Conservation (phyloP, 2,113 vertebrate genomes). For the Ophiodon elongatus region DNA sequence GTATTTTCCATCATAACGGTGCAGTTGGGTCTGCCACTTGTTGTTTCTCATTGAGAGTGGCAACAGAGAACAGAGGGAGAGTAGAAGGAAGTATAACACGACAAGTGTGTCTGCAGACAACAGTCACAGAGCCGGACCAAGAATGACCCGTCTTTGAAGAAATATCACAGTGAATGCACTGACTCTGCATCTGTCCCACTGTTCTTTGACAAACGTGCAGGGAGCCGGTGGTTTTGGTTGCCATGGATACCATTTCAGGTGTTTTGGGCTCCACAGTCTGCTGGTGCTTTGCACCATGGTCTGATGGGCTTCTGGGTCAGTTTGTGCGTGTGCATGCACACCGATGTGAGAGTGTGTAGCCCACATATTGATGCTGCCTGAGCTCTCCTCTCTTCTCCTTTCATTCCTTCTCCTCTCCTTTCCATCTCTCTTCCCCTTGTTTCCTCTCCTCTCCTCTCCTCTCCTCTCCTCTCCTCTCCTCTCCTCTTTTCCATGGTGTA, state of each 20-base stretch:
- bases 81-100: background rate
- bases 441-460: background rate
- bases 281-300: slow-evolving; percentile 29
- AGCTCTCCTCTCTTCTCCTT: background rate
- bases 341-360: slow-evolving; percentile 14
- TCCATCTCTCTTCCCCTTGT: background rate
- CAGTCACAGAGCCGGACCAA: background rate
- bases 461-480: background rate
- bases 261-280: slow-evolving; percentile 51
- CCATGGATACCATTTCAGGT: slow-evolving; percentile 71
- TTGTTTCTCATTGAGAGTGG: background rate
- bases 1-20: background rate
- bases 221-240: slow-evolving; percentile 59
- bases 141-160: slow-evolving; percentile 11
- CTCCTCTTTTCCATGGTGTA: background rate
- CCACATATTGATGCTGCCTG: slow-evolving; percentile 40
- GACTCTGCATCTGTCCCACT: slow-evolving; percentile 31
- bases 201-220: slow-evolving; percentile 23
- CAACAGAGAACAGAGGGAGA: background rate
- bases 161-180: slow-evolving; percentile 1
- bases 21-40: background rate
- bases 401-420: background rate
- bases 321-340: slow-evolving; percentile 8
- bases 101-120: background rate
- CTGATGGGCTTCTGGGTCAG: slow-evolving; percentile 44